These are phyloP conservation scores for Drosophila hamatofila DNA, from an alignment of 2,888 invertebrate genomes.

Conservation along the genomic window DNA sequence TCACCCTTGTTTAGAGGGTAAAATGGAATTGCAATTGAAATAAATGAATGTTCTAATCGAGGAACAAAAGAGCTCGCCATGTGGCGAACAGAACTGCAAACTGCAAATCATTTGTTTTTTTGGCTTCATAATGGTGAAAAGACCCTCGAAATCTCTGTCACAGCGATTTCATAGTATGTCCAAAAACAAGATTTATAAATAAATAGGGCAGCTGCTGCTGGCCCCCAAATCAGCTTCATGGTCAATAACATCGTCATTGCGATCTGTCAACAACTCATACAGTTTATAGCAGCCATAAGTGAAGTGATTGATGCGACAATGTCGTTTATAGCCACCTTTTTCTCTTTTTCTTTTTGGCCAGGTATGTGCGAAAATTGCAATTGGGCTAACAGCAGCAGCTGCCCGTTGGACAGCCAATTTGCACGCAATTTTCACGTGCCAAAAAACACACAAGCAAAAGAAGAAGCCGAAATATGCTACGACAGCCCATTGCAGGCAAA, in stretches of 20 bases:
- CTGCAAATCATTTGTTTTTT: slow-evolving; percentile 41
- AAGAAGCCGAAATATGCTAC: slow-evolving; percentile 16
- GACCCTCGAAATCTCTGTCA: slow-evolving; percentile 13
- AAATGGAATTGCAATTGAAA: slow-evolving; percentile 26
- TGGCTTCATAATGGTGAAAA: slow-evolving; percentile 19
- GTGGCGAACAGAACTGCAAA: slow-evolving; percentile 21
- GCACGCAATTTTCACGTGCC: slow-evolving; percentile 54
- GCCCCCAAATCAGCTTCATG: neutral
- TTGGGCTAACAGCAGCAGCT: neutral
- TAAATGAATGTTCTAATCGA: slow-evolving; percentile 39
- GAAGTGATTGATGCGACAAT: slow-evolving; percentile 64
- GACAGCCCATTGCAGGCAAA: slow-evolving; percentile 46
- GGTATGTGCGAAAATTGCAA: slow-evolving; percentile 13
- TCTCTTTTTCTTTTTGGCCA: neutral
- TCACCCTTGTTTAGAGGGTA: neutral
- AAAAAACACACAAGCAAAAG: slow-evolving; percentile 10
- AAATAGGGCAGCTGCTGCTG: slow-evolving; percentile 18
- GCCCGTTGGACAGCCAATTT: slow-evolving; percentile 33
- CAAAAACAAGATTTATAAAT: slow-evolving; percentile 19
- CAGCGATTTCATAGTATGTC: slow-evolving; percentile 8
- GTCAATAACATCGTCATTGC: slow-evolving; percentile 16
- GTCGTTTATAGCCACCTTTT: slow-evolving; percentile 21
- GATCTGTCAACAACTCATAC: slow-evolving; percentile 22
- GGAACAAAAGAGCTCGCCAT: slow-evolving; percentile 19
- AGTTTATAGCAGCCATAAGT: slow-evolving; percentile 37